Evolutionary conservation across 2,888 invertebrate genomes (phyloP).

Genomic region (Pollenia labialis): DNA sequence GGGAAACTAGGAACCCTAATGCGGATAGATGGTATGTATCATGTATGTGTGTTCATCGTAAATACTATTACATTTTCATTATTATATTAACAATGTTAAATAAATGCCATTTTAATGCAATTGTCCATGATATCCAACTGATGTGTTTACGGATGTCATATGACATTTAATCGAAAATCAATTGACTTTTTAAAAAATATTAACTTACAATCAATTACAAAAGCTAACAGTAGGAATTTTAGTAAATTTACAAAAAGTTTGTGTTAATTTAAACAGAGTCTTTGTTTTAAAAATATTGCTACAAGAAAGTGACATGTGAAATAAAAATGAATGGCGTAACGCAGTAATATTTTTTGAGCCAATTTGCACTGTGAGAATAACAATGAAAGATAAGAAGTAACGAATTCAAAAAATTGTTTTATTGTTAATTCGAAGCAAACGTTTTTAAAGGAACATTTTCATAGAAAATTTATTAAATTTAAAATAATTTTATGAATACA

Average conservation of each 20-base stretch:
- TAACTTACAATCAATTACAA: background rate
- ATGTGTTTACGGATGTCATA: background rate
- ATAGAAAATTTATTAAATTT: no score
- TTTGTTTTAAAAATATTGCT: conserved; percentile 41
- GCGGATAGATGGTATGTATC: no score
- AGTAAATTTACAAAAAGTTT: conserved; percentile 12
- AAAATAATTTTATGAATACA: no score
- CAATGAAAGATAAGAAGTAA: no score
- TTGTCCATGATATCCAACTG: conserved; percentile 35
- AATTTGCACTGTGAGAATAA: no score
- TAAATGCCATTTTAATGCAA: conserved; percentile 42
- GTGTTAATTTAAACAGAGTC: conserved; percentile 13
- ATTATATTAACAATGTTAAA: conserved; percentile 47
- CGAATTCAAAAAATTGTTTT: no score
- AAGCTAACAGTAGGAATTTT: background rate
- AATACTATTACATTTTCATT: conserved; percentile 46
- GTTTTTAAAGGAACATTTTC: no score
- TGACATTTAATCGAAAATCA: conserved; percentile 45
- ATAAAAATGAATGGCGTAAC: background rate
- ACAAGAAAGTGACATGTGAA: conserved; percentile 17
- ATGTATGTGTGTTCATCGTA: conserved; percentile 13
- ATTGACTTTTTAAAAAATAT: conserved; percentile 32
- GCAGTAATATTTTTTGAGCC: no score
- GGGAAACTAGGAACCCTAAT: no score
- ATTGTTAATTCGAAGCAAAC: no score